A percentile compares a stretch with the other conserved stretches of the same genome.
Evolutionary conservation across 2,888 invertebrate species (phyloP).

Genomic region (Lasioglossum figueresi): DNA sequence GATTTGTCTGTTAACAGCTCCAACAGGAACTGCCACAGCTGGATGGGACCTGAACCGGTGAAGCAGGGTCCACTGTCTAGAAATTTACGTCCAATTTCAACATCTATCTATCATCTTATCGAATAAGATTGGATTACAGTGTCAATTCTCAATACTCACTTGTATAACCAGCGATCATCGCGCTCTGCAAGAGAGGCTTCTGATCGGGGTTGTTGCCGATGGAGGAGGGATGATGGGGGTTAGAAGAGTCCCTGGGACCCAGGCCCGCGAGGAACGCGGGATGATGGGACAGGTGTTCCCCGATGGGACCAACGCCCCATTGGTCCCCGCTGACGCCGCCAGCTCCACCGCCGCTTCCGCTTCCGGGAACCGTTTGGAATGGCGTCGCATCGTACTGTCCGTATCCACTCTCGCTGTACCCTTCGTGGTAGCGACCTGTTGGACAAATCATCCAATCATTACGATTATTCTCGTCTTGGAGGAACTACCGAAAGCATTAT

Average conservation of each 20-base stretch:
- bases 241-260: constrained; percentile 80
- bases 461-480: neutral
- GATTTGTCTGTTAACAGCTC: constrained; percentile 97
- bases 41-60: constrained; percentile 97
- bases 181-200: constrained; percentile 86
- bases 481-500: neutral
- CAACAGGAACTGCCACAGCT: constrained; percentile 98
- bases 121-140: neutral
- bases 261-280: constrained; percentile 85
- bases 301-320: constrained; percentile 83
- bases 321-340: constrained; percentile 84
- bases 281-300: constrained; percentile 85
- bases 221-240: constrained; percentile 80
- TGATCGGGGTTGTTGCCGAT: constrained; percentile 84
- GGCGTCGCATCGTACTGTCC: constrained; percentile 88
- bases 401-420: constrained; percentile 85
- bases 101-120: neutral
- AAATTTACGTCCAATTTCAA: neutral
- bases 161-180: constrained; percentile 85
- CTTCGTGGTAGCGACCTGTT: constrained; percentile 83
- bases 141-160: constrained; percentile 76
- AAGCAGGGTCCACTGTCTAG: constrained; percentile 86
- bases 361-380: constrained; percentile 91
- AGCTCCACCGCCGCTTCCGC: constrained; percentile 84
- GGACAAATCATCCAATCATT: neutral